Base-by-base conservation (phyloP, 1,140 invertebrate species). In the Ceratina japonica region DNA sequence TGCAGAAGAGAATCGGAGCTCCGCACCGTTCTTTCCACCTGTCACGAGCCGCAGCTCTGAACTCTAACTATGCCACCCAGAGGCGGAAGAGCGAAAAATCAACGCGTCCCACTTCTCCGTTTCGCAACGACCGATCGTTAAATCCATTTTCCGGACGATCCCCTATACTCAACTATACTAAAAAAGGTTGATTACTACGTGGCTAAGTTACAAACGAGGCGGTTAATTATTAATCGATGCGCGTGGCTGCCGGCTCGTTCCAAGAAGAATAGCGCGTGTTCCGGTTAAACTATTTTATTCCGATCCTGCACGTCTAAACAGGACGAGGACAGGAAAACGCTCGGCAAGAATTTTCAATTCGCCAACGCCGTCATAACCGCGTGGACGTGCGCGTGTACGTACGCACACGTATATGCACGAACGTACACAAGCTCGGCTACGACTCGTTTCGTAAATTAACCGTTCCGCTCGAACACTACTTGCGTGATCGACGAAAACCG, bases 251-350 rank as follows among this genome's bases (percentile, higher is more conserved):
- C 22, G 27, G 62, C 70, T 71, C 58, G 59, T 87, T 87, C 81
- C 75, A 59, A 87, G 86, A 87, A 85, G 81, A 74, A 85, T 79
- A 80, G 62, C 63, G 83, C 82, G 83, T 76, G 77, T 87, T 78
- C 81, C 78, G 85, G 84, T 87, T 83, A 83, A 75, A 70, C 84
- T 75, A 84, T 76, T 44, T 75, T 84, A 84, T 85, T 83, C 82
- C 74, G 81, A 86, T 86, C 80, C 80, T 82, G 82, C 78, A 84
- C 80, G 76, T 58, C 84, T 77, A 90, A 90, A 88, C 87, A 85
- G 82, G 86, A 88, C 87, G 84, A 88, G 86, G 82, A 88, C 87
- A 89, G 85, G 83, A 90, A 89, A 83, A 81, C 83, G 79, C 85
- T 85, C 81, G 87, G 79, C 80, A 65, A 85, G 89, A 90, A 90